Evolutionary conservation across 2,888 invertebrate species (phyloP), one percentile per base, ranked within the genome.

Genomic region (Mamestra brassicae): DNA sequence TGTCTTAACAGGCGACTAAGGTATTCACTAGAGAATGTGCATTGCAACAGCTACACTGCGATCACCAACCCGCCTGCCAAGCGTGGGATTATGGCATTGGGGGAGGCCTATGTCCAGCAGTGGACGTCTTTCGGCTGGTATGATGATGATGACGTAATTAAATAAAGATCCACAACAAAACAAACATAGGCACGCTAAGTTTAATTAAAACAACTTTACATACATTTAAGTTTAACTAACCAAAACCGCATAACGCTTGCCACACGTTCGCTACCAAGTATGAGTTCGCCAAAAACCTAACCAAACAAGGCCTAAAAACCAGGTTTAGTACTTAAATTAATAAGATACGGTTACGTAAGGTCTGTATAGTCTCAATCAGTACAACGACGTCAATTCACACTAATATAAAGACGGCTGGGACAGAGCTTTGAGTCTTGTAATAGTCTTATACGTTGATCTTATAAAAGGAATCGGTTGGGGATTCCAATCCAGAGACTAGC

Each of bases 361-460:
- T 54, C 42, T 52, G 17, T 54, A 62, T 11, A 45, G 42, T 42
- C 42, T 26, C 36, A 76, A 76, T 64, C 6, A 58, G 58, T 36
- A 66, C n/a, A 34, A 63, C 4, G 62, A 67, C 54, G 54, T 47
- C 38, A 47, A 80, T 80, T 76, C 11, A 11, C 50, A 50, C 64
- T 42, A 17, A 58, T 62, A 36, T 65, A 62, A 61, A 62, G 15
- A 74, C 45, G 4, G 13, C 45, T n/a, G 26, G 13, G 52, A 69
- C 7, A 1, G 26, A 17, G 17, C 7, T 17, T 36, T 13, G 50
- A 26, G 50, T 38, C 13, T 50, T 57, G 50, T 50, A 50, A 57
- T 0, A 45, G 17, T 7, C n/a, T 71, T n/a, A 52, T n/a, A 34
- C 0, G 15, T 38, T 10, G 26, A 3, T 17, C 13, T 5, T 36